Conservation (phyloP, 2,888 invertebrate species). For the Tipula confusa region DNA sequence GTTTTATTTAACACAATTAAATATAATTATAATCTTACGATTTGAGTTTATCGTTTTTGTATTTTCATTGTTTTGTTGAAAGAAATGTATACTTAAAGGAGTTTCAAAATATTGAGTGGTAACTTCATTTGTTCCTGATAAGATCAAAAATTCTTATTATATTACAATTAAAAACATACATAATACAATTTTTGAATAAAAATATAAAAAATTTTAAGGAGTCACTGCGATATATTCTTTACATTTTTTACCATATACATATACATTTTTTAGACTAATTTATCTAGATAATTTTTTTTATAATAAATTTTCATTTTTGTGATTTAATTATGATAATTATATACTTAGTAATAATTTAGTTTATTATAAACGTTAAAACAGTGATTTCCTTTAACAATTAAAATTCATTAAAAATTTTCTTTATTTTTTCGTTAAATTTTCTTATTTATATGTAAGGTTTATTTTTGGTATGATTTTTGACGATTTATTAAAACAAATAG, state of each 20-base stretch:
- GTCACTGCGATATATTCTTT: not conserved
- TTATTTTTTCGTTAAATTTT: too few relatives aligned
- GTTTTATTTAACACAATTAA: not conserved
- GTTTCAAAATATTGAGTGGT: not conserved
- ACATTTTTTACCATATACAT: not conserved
- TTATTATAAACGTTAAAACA: not conserved
- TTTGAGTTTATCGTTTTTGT: not conserved
- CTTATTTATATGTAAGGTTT: too few relatives aligned
- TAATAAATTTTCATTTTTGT: not conserved
- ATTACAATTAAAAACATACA: not conserved
- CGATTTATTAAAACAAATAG: not conserved
- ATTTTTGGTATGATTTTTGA: not conserved
- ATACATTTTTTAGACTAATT: not conserved
- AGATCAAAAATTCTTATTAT: not conserved
- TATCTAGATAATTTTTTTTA: conserved; percentile 13
- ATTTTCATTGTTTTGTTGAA: not conserved
- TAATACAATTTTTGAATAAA: not conserved
- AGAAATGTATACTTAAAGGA: not conserved
- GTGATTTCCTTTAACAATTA: not conserved
- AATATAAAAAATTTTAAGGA: not conserved
- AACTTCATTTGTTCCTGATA: not conserved
- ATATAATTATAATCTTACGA: not conserved
- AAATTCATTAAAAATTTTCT: too few relatives aligned
- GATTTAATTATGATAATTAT: conserved; percentile 25
- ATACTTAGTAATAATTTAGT: not conserved